Conservation (phyloP, 2,797 vertebrate genomes). For the Nothura maculosa region DNA sequence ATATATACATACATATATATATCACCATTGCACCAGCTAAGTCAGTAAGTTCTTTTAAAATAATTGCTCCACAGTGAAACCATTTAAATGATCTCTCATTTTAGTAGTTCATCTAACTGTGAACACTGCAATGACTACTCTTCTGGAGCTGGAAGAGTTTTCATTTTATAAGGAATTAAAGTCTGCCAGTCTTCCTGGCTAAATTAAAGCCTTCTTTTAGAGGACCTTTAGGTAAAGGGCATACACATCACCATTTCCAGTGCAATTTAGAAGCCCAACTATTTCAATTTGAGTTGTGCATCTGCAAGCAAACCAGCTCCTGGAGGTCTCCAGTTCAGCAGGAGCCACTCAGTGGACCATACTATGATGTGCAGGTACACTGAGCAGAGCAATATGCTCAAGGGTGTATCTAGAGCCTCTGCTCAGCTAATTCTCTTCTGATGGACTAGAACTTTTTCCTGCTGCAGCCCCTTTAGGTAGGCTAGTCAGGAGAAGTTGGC, state of each 20-base stretch:
- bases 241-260: background rate
- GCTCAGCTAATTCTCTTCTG: background rate
- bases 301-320: background rate
- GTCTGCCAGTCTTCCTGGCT: background rate
- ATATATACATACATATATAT: background rate
- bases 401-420: background rate
- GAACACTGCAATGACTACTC: background rate
- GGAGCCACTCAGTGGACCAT: background rate
- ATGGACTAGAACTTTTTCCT: background rate
- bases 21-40: background rate
- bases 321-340: background rate
- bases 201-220: background rate
- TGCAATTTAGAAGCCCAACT: background rate
- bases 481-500: background rate
- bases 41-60: background rate
- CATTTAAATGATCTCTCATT: background rate
- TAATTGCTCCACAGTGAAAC: background rate
- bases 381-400: background rate
- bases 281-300: background rate
- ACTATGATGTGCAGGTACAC: rapidly evolving
- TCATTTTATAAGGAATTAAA: background rate
- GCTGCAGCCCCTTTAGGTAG: background rate
- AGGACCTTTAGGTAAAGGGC: background rate
- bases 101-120: background rate
- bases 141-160: background rate